phyloP scores from a whole-genome alignment of 2,888 invertebrate genomes.

The Brenthis daphne region DNA sequence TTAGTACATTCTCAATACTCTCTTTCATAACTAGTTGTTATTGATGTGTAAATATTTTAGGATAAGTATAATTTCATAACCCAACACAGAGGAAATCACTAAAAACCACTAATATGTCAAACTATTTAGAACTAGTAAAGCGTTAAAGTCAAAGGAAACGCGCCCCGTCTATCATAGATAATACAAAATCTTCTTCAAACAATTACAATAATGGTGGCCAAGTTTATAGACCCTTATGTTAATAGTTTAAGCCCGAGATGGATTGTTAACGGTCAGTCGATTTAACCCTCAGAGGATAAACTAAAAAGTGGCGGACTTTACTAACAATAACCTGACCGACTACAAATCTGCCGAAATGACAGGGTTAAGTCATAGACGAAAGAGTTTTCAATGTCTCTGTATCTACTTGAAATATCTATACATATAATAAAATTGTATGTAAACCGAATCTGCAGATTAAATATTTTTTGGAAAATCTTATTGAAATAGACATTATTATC shows the following conservation, averaged over 20 bases:
- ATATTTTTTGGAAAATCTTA: no score
- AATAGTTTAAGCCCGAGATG: conserved; percentile 48
- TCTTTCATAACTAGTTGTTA: no score
- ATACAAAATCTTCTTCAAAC: conserved; percentile 16
- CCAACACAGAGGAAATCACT: neutral
- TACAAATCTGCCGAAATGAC: conserved; percentile 65
- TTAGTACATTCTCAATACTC: no score
- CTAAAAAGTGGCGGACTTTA: conserved; percentile 59
- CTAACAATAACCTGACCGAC: conserved; percentile 56
- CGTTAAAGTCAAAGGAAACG: conserved; percentile 1
- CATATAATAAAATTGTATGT: no score
- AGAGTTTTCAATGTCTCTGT: conserved; percentile 32
- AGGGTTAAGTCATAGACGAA: conserved; percentile 35
- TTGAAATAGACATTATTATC: no score
- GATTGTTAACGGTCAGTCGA: conserved; percentile 41
- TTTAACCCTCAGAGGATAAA: conserved; percentile 53
- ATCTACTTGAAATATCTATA: no score
- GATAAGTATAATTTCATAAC: neutral
- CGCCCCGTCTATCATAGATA: conserved; percentile 2
- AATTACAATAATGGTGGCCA: conserved; percentile 27
- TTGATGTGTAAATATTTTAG: neutral
- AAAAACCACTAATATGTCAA: neutral
- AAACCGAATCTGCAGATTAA: no score
- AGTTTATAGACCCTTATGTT: conserved; percentile 38
- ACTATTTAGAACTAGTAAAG: neutral